These are phyloP conservation scores for Hedychridium roseum DNA, from an alignment of 2,888 invertebrate species.

Conservation along the genomic window DNA sequence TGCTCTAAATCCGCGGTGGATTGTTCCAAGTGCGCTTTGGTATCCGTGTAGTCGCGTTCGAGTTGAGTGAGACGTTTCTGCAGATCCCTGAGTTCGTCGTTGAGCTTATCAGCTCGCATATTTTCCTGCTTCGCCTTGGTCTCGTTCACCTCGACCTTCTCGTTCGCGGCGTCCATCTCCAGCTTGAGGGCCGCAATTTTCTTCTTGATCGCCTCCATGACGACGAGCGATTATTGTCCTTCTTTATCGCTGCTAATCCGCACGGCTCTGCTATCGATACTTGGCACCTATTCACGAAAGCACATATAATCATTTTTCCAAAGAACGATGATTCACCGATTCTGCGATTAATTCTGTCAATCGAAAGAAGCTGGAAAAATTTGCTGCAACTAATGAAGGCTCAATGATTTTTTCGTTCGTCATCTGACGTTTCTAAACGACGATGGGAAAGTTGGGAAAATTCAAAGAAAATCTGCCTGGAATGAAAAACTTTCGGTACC, in stretches of 20 bases:
- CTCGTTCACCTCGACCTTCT: slow-evolving; percentile 73
- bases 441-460: too few species aligned
- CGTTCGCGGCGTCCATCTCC: slow-evolving; percentile 76
- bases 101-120: slow-evolving; percentile 67
- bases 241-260: slow-evolving; percentile 16
- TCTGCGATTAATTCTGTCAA: too few species aligned
- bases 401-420: too few species aligned
- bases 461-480: too few species aligned
- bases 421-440: too few species aligned
- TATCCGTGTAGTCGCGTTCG: slow-evolving; percentile 87
- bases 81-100: slow-evolving; percentile 93
- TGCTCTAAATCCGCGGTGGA: slow-evolving; percentile 93
- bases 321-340: too few species aligned
- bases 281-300: too few species aligned
- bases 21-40: slow-evolving; percentile 88
- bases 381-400: too few species aligned
- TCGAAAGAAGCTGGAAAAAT: too few species aligned
- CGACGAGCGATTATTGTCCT: slow-evolving; percentile 32
- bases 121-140: slow-evolving; percentile 69
- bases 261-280: too few species aligned
- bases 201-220: slow-evolving; percentile 80
- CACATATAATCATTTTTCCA: too few species aligned
- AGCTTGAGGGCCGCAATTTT: slow-evolving; percentile 78
- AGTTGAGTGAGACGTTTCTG: slow-evolving; percentile 95
- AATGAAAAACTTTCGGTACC: too few species aligned